These are phyloP conservation scores for Mamestra configurata DNA, from an alignment of 1,140 invertebrate species.

Conservation along the genomic window DNA sequence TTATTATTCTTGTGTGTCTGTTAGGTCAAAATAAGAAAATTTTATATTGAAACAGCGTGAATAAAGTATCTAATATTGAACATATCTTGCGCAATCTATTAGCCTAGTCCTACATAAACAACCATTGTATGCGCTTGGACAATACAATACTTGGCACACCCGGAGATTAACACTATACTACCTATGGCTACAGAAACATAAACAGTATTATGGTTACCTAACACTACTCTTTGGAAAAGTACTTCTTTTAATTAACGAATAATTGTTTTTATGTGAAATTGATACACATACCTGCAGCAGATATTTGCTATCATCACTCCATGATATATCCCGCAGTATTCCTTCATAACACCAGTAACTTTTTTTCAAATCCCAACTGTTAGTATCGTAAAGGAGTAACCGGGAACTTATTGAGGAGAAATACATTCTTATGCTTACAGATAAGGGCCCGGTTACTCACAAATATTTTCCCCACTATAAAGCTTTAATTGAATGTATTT, in stretches of 20 bases:
- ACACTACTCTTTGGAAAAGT: background rate
- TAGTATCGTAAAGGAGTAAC: conserved; percentile 80
- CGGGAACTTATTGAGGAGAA: conserved; percentile 83
- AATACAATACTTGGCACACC: conserved; percentile 57
- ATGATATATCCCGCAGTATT: conserved; percentile 80
- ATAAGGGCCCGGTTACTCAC: conserved; percentile 33
- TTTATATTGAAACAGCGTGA: background rate
- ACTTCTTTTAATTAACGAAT: background rate
- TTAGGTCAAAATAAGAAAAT: too few relatives aligned
- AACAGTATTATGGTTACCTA: background rate
- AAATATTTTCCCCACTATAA: conserved; percentile 7
- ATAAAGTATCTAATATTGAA: background rate
- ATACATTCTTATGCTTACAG: conserved; percentile 76
- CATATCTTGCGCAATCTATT: background rate
- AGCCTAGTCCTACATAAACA: background rate
- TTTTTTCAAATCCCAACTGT: conserved; percentile 83
- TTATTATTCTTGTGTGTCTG: too few relatives aligned
- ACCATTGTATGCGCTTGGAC: background rate
- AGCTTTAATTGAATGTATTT: conserved; percentile 33
- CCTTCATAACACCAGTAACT: conserved; percentile 80
- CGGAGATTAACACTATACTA: conserved; percentile 33
- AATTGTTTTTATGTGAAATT: background rate
- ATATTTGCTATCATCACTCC: conserved; percentile 87
- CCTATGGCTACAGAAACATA: conserved; percentile 16
- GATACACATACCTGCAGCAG: conserved; percentile 79